Evolutionary conservation across 2,888 invertebrate genomes (phyloP).

Genomic region (Bombyx huttoni): DNA sequence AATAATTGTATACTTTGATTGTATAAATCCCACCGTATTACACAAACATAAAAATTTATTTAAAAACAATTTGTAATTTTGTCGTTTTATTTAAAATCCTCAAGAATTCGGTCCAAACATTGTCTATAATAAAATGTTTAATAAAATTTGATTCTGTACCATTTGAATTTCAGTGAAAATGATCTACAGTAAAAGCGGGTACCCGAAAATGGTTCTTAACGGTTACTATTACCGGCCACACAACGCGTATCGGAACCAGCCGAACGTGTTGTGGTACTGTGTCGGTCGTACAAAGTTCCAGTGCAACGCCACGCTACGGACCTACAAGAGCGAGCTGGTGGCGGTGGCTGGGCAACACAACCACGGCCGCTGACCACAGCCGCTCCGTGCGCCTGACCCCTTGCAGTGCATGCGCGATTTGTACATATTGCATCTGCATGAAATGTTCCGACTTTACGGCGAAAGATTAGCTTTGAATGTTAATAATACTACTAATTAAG

Average conservation of each 20-base stretch:
- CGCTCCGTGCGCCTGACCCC: constrained; percentile 16
- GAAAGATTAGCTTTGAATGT: constrained; percentile 18
- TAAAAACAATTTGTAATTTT: background rate
- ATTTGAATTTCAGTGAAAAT: constrained; percentile 11
- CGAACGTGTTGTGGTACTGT: constrained; percentile 58
- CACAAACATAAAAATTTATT: background rate
- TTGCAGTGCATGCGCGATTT: constrained; percentile 9
- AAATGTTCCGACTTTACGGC: constrained; percentile 29
- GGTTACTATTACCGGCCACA: constrained; percentile 56
- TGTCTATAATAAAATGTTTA: background rate
- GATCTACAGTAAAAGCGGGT: constrained; percentile 29
- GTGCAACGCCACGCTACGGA: constrained; percentile 46
- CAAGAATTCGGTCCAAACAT: background rate
- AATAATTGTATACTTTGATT: background rate
- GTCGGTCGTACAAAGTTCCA: constrained; percentile 41
- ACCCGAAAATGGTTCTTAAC: constrained; percentile 46
- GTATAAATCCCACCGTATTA: background rate
- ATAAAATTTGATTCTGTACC: constrained; percentile 4
- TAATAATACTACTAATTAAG: background rate
- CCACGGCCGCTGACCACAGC: constrained; percentile 35
- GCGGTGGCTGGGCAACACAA: constrained; percentile 41
- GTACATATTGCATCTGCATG: constrained; percentile 19
- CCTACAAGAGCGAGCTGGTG: constrained; percentile 42
- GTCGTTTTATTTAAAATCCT: background rate
- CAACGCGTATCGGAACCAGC: constrained; percentile 57